phyloP scores from a whole-genome alignment of 92 coral and sea anemone genomes.

The Palythoa grandiflora region DNA sequence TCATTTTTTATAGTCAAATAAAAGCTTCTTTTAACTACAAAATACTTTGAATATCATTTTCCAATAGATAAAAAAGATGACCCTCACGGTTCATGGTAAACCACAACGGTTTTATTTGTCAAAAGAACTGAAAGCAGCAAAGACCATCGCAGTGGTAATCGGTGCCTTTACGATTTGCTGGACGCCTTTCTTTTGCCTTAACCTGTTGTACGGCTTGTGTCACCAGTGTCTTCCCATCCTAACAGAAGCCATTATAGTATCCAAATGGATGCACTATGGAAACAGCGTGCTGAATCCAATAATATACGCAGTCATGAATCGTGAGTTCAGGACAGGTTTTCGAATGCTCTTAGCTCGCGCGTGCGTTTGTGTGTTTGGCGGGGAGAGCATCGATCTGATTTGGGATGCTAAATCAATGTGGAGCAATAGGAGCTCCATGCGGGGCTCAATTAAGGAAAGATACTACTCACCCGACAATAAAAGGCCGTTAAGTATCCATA shows the following conservation, averaged over 20 bases:
- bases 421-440: slow-evolving; percentile 69
- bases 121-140: slow-evolving; percentile 95
- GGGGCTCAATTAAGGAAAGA: slow-evolving; percentile 42
- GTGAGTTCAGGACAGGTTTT: slow-evolving; percentile 90
- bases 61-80: slow-evolving; percentile 76
- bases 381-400: slow-evolving; percentile 68
- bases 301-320: slow-evolving; percentile 97
- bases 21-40: background rate
- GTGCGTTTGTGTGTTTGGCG: slow-evolving; percentile 76
- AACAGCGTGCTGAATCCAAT: slow-evolving; percentile 96
- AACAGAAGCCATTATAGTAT: slow-evolving; percentile 79
- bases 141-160: slow-evolving; percentile 92
- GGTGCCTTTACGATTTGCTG: slow-evolving; percentile 95
- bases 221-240: slow-evolving; percentile 73
- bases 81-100: slow-evolving; percentile 88
- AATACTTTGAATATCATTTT: background rate
- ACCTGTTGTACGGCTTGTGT: slow-evolving; percentile 80
- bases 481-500: slow-evolving; percentile 42
- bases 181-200: slow-evolving; percentile 96
- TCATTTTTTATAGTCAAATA: too few relatives aligned
- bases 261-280: slow-evolving; percentile 97
- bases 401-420: slow-evolving; percentile 71
- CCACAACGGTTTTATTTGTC: slow-evolving; percentile 86
- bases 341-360: slow-evolving; percentile 81
- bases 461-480: slow-evolving; percentile 47